Percentiles rank a stretch among this genome's conserved stretches.
Conservation (phyloP, 2,797 vertebrate species). For the Poliocrania exsul region DNA sequence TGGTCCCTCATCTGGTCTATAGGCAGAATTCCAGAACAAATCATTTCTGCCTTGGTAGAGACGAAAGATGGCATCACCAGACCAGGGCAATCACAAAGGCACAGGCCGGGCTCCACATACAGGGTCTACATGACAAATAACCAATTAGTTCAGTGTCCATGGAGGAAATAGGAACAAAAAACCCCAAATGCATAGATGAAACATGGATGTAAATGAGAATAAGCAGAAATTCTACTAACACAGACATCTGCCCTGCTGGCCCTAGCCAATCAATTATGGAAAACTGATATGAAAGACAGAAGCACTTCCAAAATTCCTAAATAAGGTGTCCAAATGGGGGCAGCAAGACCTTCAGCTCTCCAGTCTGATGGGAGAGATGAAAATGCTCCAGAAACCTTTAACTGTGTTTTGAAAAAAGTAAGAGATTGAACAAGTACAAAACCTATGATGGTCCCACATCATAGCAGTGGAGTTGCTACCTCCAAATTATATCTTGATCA, state of each 20-base stretch:
- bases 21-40: slow-evolving; percentile 92
- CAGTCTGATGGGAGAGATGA: not conserved
- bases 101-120: slow-evolving; percentile 90
- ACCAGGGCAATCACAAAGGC: slow-evolving; percentile 96
- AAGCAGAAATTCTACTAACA: not conserved
- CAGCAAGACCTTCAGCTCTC: not conserved
- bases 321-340: not conserved
- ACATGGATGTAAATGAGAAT: not conserved
- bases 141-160: not conserved
- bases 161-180: not conserved
- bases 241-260: not conserved
- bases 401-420: not conserved
- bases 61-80: slow-evolving; percentile 98
- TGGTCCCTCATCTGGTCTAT: slow-evolving; percentile 98
- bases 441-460: not conserved
- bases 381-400: not conserved
- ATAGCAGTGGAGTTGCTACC: not conserved
- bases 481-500: not conserved
- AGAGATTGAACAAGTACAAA: not conserved
- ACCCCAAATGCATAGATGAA: not conserved
- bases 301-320: not conserved
- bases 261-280: not conserved
- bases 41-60: slow-evolving; percentile 98
- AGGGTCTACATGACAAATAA: slow-evolving; percentile 85
- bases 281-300: not conserved